A percentile compares a stretch with the other conserved stretches of the same genome.
phyloP scores from a whole-genome alignment of 2,888 invertebrate species.

The Diaprepes abbreviatus region DNA sequence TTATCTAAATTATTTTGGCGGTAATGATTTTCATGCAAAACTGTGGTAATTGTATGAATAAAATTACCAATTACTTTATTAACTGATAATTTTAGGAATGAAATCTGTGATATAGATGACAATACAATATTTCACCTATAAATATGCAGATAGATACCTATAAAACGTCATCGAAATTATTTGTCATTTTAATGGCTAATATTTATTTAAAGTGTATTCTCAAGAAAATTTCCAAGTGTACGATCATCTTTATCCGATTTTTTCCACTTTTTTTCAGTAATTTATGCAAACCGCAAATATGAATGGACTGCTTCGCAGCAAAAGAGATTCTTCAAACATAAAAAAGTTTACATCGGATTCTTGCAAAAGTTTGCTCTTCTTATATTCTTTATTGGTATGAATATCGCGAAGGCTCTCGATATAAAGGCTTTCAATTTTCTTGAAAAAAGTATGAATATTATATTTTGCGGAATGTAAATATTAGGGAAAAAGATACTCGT shows the following conservation, averaged over 20 bases:
- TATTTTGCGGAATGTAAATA: background rate
- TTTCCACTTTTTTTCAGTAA: slow-evolving; percentile 15
- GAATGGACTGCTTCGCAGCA: slow-evolving; percentile 18
- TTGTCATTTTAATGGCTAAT: too few species aligned
- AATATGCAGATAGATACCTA: too few species aligned
- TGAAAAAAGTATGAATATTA: slow-evolving; percentile 13
- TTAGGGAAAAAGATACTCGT: background rate
- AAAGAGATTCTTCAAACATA: slow-evolving; percentile 20
- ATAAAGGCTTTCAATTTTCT: slow-evolving; percentile 4
- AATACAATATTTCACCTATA: too few species aligned
- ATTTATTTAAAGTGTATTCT: too few species aligned
- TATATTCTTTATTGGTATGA: slow-evolving; percentile 18
- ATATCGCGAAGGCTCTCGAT: slow-evolving; percentile 12
- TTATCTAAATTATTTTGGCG: too few species aligned
- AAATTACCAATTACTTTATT: too few species aligned
- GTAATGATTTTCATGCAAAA: too few species aligned
- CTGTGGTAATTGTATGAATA: too few species aligned
- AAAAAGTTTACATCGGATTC: slow-evolving; percentile 18
- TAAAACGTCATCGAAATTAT: too few species aligned
- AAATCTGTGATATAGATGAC: too few species aligned
- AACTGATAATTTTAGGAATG: too few species aligned
- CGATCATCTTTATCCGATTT: slow-evolving; percentile 6
- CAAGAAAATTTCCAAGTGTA: slow-evolving; percentile 3
- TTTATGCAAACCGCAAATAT: slow-evolving; percentile 30
- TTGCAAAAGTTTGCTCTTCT: slow-evolving; percentile 18